Evolutionary conservation across 2,797 vertebrate genomes (phyloP).

Genomic region (Characodon lateralis): DNA sequence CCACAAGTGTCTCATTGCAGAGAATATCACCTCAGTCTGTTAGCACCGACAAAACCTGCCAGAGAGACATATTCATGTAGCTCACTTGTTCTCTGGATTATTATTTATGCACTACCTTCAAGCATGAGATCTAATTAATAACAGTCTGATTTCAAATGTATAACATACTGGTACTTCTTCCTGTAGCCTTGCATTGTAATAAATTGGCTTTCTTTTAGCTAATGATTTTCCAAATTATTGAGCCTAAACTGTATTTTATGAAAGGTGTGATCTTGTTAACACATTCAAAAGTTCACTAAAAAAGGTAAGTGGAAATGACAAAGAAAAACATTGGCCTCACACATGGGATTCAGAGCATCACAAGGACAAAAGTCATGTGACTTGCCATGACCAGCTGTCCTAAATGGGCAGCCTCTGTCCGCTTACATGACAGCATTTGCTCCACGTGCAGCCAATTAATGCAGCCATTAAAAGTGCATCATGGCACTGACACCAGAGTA

Average conservation of each 20-base stretch:
- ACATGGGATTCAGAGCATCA: neutral
- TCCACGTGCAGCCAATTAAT: slow-evolving; percentile 15
- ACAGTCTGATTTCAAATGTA: neutral
- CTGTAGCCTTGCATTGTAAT: neutral
- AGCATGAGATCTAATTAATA: neutral
- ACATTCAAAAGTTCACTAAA: neutral
- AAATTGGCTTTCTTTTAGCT: neutral
- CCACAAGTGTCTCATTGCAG: neutral
- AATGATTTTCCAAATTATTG: neutral
- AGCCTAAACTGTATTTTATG: neutral
- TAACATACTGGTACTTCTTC: neutral
- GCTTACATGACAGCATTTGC: slow-evolving; percentile 24
- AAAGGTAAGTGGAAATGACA: neutral
- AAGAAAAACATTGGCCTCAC: neutral
- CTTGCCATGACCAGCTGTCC: slow-evolving; percentile 18
- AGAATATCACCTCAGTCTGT: neutral
- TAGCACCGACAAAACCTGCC: neutral
- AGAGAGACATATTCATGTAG: neutral
- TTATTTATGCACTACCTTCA: neutral
- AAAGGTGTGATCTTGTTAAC: neutral
- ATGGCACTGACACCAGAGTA: slow-evolving; percentile 15
- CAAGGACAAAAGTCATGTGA: slow-evolving; percentile 20
- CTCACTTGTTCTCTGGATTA: neutral
- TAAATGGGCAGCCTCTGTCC: neutral
- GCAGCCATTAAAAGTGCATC: neutral